A percentile compares a stretch with the other conserved stretches of the same genome.
These are phyloP conservation scores for Atta texana DNA, from an alignment of 1,140 invertebrate species.

Conservation along the genomic window DNA sequence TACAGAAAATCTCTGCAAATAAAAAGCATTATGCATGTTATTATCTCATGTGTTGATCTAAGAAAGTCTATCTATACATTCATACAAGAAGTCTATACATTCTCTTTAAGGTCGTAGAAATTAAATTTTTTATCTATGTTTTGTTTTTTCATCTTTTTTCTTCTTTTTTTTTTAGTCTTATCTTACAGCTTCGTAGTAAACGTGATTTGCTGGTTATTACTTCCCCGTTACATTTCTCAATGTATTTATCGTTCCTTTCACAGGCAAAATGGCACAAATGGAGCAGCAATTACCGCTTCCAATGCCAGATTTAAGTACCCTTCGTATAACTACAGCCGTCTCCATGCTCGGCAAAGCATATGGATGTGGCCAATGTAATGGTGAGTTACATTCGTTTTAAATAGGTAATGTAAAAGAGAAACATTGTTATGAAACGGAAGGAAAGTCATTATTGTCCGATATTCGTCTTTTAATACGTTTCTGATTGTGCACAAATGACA, in stretches of 20 bases:
- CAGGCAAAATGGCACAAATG: slow-evolving; percentile 82
- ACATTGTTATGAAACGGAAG: not conserved
- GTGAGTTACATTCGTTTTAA: slow-evolving; percentile 80
- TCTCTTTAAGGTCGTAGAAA: not conserved
- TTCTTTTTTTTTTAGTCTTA: slow-evolving; percentile 19
- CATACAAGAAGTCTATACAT: not conserved
- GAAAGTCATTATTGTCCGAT: not conserved
- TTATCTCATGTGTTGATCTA: not conserved
- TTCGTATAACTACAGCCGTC: slow-evolving; percentile 87
- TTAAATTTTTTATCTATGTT: slow-evolving; percentile 27
- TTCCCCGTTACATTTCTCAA: slow-evolving; percentile 7
- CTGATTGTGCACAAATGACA: not conserved
- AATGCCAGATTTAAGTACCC: slow-evolving; percentile 86
- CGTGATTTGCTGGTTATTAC: not conserved
- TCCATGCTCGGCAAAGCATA: slow-evolving; percentile 88
- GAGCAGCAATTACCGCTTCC: slow-evolving; percentile 86
- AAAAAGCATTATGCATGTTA: slow-evolving; percentile 37
- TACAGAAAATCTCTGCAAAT: slow-evolving; percentile 89
- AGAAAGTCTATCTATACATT: not conserved
- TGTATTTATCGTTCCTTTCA: slow-evolving; percentile 28
- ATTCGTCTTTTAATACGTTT: not conserved
- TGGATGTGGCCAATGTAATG: slow-evolving; percentile 87
- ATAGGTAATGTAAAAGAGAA: slow-evolving; percentile 67
- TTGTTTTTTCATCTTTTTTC: slow-evolving; percentile 1
- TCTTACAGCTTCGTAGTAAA: not conserved